Evolutionary conservation across 2,797 vertebrate species (phyloP).

Genomic region (Notolepis coatsorum): DNA sequence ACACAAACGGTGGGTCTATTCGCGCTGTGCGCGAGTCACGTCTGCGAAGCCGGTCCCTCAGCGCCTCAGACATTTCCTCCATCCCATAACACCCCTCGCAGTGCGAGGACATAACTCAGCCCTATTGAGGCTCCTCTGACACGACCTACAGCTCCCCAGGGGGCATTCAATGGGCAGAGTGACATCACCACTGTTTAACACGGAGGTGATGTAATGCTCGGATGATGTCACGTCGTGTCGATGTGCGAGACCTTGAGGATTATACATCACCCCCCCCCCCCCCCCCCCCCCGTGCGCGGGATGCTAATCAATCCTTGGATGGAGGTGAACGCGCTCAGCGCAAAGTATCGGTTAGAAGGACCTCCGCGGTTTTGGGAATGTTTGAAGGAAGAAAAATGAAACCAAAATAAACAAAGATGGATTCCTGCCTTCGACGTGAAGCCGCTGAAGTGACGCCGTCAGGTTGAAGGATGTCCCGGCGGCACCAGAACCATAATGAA

Average conservation of each 20-base stretch:
- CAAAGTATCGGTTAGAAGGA: no score
- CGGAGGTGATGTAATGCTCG: conserved; percentile 54
- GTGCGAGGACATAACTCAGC: conserved; percentile 66
- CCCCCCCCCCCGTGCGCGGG: no score
- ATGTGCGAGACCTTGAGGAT: no score
- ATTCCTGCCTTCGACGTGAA: no score
- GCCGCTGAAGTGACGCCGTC: no score
- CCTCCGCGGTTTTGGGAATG: no score
- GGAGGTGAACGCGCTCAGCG: no score
- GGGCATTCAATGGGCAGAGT: conserved; percentile 59
- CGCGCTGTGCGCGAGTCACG: conserved; percentile 20
- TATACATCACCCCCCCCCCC: no score
- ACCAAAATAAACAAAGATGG: no score
- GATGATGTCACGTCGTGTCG: conserved; percentile 71
- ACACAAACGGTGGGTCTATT: conserved; percentile 13
- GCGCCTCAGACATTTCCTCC: conserved; percentile 30
- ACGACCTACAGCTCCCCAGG: conserved; percentile 59
- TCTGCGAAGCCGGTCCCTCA: conserved; percentile 25
- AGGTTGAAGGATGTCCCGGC: no score
- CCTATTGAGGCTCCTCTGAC: conserved; percentile 62
- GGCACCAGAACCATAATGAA: no score
- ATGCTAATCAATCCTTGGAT: not conserved
- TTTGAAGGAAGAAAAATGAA: no score
- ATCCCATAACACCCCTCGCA: conserved; percentile 47
- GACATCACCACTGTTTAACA: conserved; percentile 72